Evolutionary conservation across 2,797 vertebrate genomes (phyloP).

Genomic region (Phylloscopus collybita): DNA sequence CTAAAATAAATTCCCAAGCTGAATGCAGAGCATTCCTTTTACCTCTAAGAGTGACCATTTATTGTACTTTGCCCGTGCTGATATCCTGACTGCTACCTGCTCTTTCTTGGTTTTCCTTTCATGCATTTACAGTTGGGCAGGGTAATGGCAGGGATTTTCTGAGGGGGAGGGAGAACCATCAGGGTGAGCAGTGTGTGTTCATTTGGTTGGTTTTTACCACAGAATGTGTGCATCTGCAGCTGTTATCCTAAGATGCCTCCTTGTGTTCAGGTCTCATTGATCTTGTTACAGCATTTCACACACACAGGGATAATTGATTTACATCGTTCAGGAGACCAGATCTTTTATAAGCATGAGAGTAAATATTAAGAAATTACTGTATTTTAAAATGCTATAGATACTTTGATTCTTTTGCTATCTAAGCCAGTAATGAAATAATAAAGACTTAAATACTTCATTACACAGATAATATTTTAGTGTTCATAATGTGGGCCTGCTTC

Average conservation of each 20-base stretch:
- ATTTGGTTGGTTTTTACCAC: not conserved
- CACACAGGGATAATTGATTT: slow-evolving; percentile 40
- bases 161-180: not conserved
- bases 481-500: not conserved
- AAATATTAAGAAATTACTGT: slow-evolving; percentile 11
- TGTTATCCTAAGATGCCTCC: slow-evolving; percentile 74
- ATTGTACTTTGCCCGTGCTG: not conserved
- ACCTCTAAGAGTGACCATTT: not conserved
- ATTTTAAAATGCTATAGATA: not conserved
- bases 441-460: not conserved
- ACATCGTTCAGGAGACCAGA: not conserved
- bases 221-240: slow-evolving; percentile 35
- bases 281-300: slow-evolving; percentile 57
- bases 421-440: not conserved
- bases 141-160: not conserved
- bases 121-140: not conserved
- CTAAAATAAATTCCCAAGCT: not conserved
- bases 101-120: not conserved
- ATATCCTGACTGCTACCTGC: not conserved
- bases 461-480: not conserved
- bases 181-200: not conserved
- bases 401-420: not conserved
- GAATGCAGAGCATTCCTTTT: slow-evolving; percentile 6
- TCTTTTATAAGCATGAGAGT: not conserved
- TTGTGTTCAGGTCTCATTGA: slow-evolving; percentile 70